A percentile compares a stretch with the other conserved stretches of the same genome.
Evolutionary conservation across 2,797 vertebrate genomes (phyloP).

Genomic region (Ptychobarbus kaznakovi): DNA sequence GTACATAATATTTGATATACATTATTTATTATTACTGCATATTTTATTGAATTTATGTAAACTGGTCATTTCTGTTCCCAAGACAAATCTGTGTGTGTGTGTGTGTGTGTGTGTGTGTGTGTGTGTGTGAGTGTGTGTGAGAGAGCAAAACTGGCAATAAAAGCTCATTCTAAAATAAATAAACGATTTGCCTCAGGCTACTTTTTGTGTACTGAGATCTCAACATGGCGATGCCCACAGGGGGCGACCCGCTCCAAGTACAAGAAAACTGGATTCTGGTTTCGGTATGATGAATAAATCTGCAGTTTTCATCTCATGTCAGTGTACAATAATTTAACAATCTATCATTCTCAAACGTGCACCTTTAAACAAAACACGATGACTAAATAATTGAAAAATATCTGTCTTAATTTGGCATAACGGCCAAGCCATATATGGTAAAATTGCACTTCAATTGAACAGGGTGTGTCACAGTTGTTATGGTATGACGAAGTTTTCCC

Average conservation of each 20-base stretch:
- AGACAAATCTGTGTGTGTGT: not conserved
- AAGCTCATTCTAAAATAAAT: not conserved
- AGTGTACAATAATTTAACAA: not conserved
- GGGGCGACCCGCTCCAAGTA: not conserved
- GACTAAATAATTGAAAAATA: not conserved
- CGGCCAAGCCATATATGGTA: constrained; percentile 18
- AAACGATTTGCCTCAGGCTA: not conserved
- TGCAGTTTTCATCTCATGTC: not conserved
- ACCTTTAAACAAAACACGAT: not conserved
- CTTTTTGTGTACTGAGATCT: not conserved
- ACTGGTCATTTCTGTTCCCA: not conserved
- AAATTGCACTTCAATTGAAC: constrained; percentile 10
- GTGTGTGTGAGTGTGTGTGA: not conserved
- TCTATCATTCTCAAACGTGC: not conserved
- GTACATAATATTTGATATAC: not conserved
- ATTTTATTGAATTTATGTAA: not conserved
- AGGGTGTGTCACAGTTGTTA: constrained; percentile 39
- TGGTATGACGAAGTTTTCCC: constrained; percentile 33
- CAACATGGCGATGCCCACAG: not conserved
- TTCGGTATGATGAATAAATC: not conserved
- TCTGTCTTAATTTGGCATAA: not conserved
- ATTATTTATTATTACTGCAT: not conserved
- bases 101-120: not conserved
- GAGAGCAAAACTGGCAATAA: not conserved
- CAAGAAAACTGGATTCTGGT: not conserved